phyloP scores from a whole-genome alignment of 2,888 invertebrate genomes.

The Nemapogon koenigi region DNA sequence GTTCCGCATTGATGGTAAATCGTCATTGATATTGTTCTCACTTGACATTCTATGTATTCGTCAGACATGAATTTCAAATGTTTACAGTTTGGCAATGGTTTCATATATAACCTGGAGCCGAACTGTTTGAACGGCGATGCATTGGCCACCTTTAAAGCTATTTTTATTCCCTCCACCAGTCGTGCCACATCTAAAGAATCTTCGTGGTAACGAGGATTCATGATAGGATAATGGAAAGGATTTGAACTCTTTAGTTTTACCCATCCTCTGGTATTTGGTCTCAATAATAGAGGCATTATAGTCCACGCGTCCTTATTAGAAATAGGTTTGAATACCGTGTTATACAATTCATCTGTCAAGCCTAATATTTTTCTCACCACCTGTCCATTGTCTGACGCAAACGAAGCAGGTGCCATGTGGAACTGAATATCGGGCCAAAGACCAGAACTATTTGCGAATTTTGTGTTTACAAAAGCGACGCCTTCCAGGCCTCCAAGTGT shows the following conservation, averaged over 20 bases:
- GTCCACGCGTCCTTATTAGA: slow-evolving; percentile 83
- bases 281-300: slow-evolving; percentile 81
- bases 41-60: slow-evolving; percentile 86
- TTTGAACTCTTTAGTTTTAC: slow-evolving; percentile 78
- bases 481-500: slow-evolving; percentile 88
- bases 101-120: slow-evolving; percentile 75
- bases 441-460: slow-evolving; percentile 77
- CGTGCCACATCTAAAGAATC: slow-evolving; percentile 79
- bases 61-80: slow-evolving; percentile 77
- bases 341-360: slow-evolving; percentile 79
- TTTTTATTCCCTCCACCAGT: slow-evolving; percentile 84
- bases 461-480: slow-evolving; percentile 85
- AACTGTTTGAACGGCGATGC: slow-evolving; percentile 82
- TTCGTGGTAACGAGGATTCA: slow-evolving; percentile 92
- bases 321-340: slow-evolving; percentile 81
- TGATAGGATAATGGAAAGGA: slow-evolving; percentile 86
- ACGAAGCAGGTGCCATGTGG: slow-evolving; percentile 91
- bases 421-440: slow-evolving; percentile 90
- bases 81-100: slow-evolving; percentile 80
- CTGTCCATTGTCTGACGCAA: slow-evolving; percentile 79
- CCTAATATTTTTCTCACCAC: slow-evolving; percentile 80
- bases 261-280: slow-evolving; percentile 81
- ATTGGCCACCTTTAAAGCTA: slow-evolving; percentile 75
- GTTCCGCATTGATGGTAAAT: slow-evolving; percentile 91
- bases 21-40: slow-evolving; percentile 86